Evolutionary conservation across 2,113 vertebrate species (phyloP).

Genomic region (Myotis yumanensis): DNA sequence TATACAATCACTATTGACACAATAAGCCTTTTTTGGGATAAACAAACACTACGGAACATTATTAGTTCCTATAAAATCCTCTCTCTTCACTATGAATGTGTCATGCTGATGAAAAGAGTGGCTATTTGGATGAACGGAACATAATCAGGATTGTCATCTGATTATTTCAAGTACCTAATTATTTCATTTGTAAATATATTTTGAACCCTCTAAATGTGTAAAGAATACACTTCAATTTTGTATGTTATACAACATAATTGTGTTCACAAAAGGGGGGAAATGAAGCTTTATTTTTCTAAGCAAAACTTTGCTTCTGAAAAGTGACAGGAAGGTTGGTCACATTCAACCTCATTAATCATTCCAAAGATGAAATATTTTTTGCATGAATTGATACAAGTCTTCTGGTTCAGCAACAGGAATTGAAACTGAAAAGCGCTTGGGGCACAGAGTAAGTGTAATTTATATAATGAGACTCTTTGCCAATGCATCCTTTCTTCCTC

Average conservation of each 20-base stretch:
- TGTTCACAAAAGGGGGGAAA: background rate
- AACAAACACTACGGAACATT: background rate
- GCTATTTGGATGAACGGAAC: conserved; percentile 41
- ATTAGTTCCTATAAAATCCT: conserved; percentile 13
- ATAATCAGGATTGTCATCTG: background rate
- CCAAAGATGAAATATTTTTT: conserved; percentile 40
- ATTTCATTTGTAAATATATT: background rate
- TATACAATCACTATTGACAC: background rate
- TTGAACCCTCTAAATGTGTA: background rate
- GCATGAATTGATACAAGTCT: conserved; percentile 20
- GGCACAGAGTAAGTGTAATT: background rate
- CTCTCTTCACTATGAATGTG: conserved; percentile 39
- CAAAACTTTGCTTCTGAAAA: background rate
- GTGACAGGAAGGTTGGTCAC: background rate
- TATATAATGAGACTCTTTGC: background rate
- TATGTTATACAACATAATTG: background rate
- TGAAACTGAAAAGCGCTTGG: conserved; percentile 6
- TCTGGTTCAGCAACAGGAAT: conserved; percentile 1
- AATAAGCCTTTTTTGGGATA: background rate
- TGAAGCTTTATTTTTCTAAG: background rate
- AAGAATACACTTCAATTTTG: background rate
- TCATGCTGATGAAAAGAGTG: conserved; percentile 23
- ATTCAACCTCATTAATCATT: conserved; percentile 35
- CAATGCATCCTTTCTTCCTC: background rate
- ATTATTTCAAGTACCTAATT: conserved; percentile 25